Conservation (phyloP, 2,113 vertebrate species). For the Gobiocypris rarus region DNA sequence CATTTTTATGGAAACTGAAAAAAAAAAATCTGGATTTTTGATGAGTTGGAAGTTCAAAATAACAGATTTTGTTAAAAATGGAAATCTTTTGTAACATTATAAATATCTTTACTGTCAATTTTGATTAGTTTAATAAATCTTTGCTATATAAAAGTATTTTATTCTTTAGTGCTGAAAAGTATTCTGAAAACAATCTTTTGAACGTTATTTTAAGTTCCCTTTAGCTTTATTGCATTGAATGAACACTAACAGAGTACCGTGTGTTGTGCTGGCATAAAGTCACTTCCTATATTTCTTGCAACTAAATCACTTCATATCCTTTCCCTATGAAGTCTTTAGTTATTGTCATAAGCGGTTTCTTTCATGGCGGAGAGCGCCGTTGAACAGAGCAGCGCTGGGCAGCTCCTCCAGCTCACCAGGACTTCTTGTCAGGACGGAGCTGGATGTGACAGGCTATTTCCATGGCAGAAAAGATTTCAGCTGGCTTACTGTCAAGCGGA, state of each 20-base stretch:
- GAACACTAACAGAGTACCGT: neutral
- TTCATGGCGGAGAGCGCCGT: conserved; percentile 45
- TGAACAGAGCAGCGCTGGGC: conserved; percentile 3
- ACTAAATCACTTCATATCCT: neutral
- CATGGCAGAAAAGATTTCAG: conserved; percentile 52
- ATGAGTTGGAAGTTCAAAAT: no score
- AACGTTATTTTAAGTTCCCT: no score
- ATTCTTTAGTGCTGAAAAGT: no score
- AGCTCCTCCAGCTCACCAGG: conserved; percentile 16
- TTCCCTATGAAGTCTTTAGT: conserved; percentile 24
- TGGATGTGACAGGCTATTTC: conserved; percentile 57
- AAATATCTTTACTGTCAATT: no score
- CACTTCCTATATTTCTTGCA: neutral
- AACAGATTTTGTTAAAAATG: no score
- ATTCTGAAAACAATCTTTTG: no score
- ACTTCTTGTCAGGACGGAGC: conserved; percentile 44
- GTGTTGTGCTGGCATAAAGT: neutral
- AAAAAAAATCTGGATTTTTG: no score
- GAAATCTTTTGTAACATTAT: no score
- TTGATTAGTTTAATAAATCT: no score
- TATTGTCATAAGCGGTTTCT: conserved; percentile 27
- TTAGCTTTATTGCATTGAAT: neutral
- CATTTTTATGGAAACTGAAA: no score
- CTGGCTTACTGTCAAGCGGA: conserved; percentile 51
- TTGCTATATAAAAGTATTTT: no score